Base-by-base conservation (phyloP, 1,140 invertebrate species). In the Drosophila parabipectinata region DNA sequence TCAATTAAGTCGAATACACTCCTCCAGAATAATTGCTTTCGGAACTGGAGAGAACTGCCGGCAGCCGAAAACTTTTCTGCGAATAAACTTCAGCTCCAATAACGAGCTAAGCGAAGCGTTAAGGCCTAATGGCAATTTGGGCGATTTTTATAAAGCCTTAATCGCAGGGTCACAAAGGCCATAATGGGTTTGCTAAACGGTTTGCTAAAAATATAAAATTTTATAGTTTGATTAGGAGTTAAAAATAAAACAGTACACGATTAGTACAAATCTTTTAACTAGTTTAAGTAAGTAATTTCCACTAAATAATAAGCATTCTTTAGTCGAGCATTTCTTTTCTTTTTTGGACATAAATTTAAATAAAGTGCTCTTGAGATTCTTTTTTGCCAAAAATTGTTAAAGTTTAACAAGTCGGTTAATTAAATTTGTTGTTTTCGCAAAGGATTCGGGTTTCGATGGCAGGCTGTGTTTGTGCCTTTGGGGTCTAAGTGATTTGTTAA, bases 1-100 rank as follows among this genome's bases (percentile, higher is more conserved):
- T 88, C 83, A 88, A 88, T 88, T 88, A 88, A 88, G 83, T 88
- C 83, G 84, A 83, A 83, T 82, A 83, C 83, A 83, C 83, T 88
- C 83, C 83, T 77, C 69, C 44, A 83, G 83, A 79, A 88, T 88
- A 88, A 88, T 88, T 88, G 81, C 81, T 85, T 85, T 85, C 77
- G 81, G 75, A 85, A 85, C 72, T 12, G 10, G 34, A 37, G 81
- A 60, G 76, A 72, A 60, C 47, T 52, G 79, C 79, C 75, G 71
- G 55, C 72, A 53, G 83, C 79, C 59, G 45, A 73, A 88, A 87
- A 87, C 83, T 88, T 87, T 87, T 73, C 51, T 74, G 68, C 39
- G 48, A 79, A 88, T 87, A 78, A 82, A 88, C 79, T 82, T 87
- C 66, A 61, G 83, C 79, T 76, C 66, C 75, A 78, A 82, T 88